phyloP scores from a whole-genome alignment of 2,888 invertebrate species.

The Drosophila percnosoma region DNA sequence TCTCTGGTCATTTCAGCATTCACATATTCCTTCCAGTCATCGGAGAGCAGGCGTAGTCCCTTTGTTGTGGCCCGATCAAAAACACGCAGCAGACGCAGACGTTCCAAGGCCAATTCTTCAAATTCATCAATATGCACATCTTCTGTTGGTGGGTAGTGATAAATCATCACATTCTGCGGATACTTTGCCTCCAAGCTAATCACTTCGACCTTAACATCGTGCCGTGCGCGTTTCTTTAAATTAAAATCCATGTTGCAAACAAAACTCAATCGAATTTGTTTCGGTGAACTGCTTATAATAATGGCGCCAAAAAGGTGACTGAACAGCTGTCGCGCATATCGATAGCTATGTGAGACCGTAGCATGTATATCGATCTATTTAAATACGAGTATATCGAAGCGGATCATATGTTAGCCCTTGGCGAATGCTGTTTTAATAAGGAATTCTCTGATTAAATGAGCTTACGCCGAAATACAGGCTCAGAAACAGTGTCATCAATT shows the following conservation, averaged over 20 bases:
- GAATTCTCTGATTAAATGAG: not conserved
- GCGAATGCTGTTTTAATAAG: not conserved
- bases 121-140: conserved; percentile 93
- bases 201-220: conserved; percentile 84
- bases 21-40: conserved; percentile 89
- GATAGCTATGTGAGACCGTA: conserved; percentile 7
- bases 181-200: conserved; percentile 85
- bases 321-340: conserved; percentile 42
- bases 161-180: conserved; percentile 92
- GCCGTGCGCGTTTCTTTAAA: conserved; percentile 71
- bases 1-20: conserved; percentile 88
- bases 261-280: not conserved
- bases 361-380: not conserved
- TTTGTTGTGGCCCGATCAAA: conserved; percentile 90
- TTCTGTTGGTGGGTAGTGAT: conserved; percentile 90
- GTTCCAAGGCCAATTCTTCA: conserved; percentile 93
- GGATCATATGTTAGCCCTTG: not conserved
- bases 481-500: not conserved
- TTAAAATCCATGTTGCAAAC: conserved; percentile 74
- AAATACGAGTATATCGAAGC: not conserved
- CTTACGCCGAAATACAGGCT: not conserved
- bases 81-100: conserved; percentile 91
- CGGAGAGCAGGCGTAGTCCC: conserved; percentile 87
- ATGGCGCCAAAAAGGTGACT: conserved; percentile 43
- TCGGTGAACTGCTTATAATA: not conserved